These are phyloP conservation scores for Drosophila pseudotalamancana DNA, from an alignment of 2,888 invertebrate genomes.

Conservation along the genomic window DNA sequence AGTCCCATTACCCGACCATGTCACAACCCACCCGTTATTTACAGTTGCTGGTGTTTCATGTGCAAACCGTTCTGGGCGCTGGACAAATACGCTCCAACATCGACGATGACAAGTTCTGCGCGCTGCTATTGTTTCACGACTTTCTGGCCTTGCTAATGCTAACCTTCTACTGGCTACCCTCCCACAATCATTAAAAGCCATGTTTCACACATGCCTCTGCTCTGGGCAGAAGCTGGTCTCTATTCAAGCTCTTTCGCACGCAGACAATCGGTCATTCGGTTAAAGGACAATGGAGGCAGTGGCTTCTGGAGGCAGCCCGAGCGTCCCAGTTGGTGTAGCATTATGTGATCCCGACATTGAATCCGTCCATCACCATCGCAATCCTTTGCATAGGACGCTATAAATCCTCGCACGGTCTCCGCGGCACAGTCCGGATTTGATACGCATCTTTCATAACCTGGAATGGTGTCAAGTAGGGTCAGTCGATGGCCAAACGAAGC, in stretches of 20 bases:
- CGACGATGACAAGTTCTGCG: constrained; percentile 46
- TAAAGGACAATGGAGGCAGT: constrained; percentile 76
- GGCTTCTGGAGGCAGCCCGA: constrained; percentile 59
- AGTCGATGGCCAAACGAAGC: constrained; percentile 1
- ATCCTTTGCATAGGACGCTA: constrained; percentile 60
- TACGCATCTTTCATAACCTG: constrained; percentile 76
- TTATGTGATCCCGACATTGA: constrained; percentile 74
- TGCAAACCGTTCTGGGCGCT: constrained; percentile 53
- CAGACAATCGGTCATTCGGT: constrained; percentile 83
- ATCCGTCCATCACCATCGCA: constrained; percentile 77
- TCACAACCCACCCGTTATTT: constrained; percentile 30
- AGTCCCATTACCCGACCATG: not conserved
- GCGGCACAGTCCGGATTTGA: constrained; percentile 64
- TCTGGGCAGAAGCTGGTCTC: not conserved
- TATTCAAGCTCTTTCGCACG: constrained; percentile 27
- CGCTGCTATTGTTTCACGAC: constrained; percentile 62
- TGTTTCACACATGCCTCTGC: constrained; percentile 15
- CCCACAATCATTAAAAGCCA: constrained; percentile 43
- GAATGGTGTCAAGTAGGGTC: constrained; percentile 9
- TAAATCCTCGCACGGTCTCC: constrained; percentile 60
- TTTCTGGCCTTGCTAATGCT: constrained; percentile 54
- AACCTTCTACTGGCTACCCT: constrained; percentile 51
- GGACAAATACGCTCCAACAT: constrained; percentile 20
- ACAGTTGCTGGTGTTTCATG: constrained; percentile 64
- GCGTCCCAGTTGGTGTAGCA: constrained; percentile 75